Evolutionary conservation across 2,797 vertebrate genomes (phyloP).

Genomic region (Channallabes apus): DNA sequence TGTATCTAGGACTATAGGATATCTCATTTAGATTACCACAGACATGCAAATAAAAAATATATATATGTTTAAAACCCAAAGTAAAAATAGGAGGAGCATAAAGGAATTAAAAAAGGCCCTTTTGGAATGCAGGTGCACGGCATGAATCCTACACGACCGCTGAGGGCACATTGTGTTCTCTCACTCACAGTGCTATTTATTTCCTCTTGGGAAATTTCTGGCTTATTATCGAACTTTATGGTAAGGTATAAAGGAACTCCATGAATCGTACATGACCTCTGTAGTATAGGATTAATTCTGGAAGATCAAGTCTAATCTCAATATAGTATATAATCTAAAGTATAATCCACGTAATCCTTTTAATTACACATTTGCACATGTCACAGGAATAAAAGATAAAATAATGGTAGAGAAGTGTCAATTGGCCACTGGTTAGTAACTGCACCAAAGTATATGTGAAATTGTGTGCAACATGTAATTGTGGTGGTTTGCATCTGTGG

Average conservation of each 20-base stretch:
- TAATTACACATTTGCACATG: neutral
- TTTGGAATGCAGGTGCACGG: constrained; percentile 70
- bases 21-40: neutral
- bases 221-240: constrained; percentile 28
- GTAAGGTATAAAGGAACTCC: constrained; percentile 50
- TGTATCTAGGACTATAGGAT: neutral
- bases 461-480: constrained; percentile 5
- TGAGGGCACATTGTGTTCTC: constrained; percentile 63
- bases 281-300: neutral
- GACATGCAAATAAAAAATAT: neutral
- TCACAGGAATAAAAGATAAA: neutral
- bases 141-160: constrained; percentile 61
- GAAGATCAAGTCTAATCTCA: neutral
- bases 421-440: neutral
- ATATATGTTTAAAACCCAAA: constrained; percentile 43
- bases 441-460: constrained; percentile 1
- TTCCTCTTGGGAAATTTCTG: neutral
- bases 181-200: constrained; percentile 1
- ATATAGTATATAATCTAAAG: neutral
- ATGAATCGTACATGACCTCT: neutral
- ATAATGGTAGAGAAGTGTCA: neutral
- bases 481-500: neutral
- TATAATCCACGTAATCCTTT: neutral
- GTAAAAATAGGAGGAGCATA: constrained; percentile 36
- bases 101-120: constrained; percentile 31